A percentile compares a stretch with the other conserved stretches of the same genome.
Evolutionary conservation across 2,888 invertebrate genomes (phyloP).

Genomic region (Caenorhabditis imperialis): DNA sequence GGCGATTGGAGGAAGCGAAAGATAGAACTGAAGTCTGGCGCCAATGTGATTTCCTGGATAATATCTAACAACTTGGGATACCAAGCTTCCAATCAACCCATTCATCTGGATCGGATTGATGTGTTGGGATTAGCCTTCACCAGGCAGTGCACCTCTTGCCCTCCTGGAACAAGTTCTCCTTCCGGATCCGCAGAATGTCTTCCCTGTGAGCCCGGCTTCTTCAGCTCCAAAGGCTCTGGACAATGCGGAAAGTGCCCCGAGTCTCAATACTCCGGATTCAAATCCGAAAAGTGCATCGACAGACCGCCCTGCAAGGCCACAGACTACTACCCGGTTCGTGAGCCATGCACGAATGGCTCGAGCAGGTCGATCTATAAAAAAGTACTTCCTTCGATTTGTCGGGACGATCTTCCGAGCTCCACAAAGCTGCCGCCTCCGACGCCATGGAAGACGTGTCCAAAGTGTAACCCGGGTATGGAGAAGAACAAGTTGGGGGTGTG

Average conservation of each 20-base stretch:
- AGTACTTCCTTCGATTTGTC: conserved; percentile 82
- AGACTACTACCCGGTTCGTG: conserved; percentile 81
- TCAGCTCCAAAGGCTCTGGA: conserved; percentile 79
- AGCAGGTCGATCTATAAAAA: conserved; percentile 80
- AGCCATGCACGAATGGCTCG: conserved; percentile 79
- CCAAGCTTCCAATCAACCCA: conserved; percentile 50
- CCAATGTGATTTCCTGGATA: conserved; percentile 82
- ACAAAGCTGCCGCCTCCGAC: conserved; percentile 66
- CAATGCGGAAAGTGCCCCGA: conserved; percentile 79
- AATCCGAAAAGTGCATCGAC: conserved; percentile 79
- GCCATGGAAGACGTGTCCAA: conserved; percentile 79
- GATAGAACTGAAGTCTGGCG: conserved; percentile 76
- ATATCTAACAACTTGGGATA: conserved; percentile 79
- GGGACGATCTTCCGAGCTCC: conserved; percentile 79
- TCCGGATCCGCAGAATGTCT: conserved; percentile 79
- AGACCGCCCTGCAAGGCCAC: conserved; percentile 80
- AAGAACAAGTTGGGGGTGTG: conserved; percentile 79
- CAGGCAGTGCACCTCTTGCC: conserved; percentile 80
- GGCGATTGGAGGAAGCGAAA: conserved; percentile 67
- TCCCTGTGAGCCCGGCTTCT: conserved; percentile 80
- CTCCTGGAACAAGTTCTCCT: conserved; percentile 80
- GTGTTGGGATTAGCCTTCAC: conserved; percentile 81
- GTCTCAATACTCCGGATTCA: conserved; percentile 78
- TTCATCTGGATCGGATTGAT: conserved; percentile 74
- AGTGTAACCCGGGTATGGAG: conserved; percentile 82